phyloP scores from a whole-genome alignment of 2,797 vertebrate genomes.

The Lutjanus campechanus region DNA sequence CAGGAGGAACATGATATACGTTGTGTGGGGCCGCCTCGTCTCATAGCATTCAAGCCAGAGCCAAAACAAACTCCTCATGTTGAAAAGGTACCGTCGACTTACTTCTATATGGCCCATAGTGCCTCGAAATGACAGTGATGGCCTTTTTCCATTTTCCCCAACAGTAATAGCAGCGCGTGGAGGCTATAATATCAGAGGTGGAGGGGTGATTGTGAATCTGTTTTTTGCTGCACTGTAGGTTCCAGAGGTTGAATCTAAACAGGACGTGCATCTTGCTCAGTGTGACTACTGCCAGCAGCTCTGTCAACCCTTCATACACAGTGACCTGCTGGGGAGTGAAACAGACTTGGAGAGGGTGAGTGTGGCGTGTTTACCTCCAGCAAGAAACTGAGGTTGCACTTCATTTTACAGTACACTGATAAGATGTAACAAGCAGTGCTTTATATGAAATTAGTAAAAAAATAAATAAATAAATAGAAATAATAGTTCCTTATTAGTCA shows the following conservation, averaged over 20 bases:
- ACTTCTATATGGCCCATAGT: constrained; percentile 45
- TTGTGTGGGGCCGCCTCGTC: constrained; percentile 24
- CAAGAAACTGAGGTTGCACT: constrained; percentile 9
- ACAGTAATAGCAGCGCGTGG: constrained; percentile 65
- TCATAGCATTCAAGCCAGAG: constrained; percentile 57
- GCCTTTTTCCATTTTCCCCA: constrained; percentile 61
- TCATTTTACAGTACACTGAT: too few species aligned
- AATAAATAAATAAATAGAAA: too few species aligned
- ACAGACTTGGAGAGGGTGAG: constrained; percentile 54
- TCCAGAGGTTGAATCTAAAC: constrained; percentile 62
- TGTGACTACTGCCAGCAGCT: constrained; percentile 71
- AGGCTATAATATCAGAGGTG: constrained; percentile 71
- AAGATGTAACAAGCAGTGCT: too few species aligned
- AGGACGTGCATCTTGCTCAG: constrained; percentile 40
- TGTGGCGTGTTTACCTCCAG: constrained; percentile 38
- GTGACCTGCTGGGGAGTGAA: constrained; percentile 52
- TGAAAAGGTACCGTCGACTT: constrained; percentile 50
- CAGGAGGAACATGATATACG: constrained; percentile 4
- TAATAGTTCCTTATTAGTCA: too few species aligned
- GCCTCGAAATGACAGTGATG: constrained; percentile 61
- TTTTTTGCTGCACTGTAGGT: constrained; percentile 57
- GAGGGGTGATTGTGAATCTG: constrained; percentile 67
- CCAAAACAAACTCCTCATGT: constrained; percentile 58
- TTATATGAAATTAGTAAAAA: too few species aligned
- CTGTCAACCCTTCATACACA: constrained; percentile 56